phyloP scores from a whole-genome alignment of 2,797 vertebrate genomes.

The Epinephelus coioides region DNA sequence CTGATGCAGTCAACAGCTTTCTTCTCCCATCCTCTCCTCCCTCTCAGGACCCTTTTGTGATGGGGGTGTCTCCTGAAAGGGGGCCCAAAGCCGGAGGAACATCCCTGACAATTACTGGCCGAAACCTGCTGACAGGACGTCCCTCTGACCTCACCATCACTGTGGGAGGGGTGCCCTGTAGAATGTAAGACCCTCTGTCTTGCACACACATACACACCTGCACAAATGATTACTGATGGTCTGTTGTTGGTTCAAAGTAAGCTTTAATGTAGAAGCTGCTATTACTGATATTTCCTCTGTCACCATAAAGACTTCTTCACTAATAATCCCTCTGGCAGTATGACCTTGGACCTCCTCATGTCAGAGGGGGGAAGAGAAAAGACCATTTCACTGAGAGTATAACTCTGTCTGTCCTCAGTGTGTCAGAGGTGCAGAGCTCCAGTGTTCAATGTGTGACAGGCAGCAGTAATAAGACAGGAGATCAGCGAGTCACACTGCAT shows the following conservation, averaged over 20 bases:
- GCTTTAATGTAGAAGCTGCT: neutral
- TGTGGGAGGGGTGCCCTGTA: conserved; percentile 91
- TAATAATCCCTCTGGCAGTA: no score
- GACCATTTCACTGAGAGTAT: neutral
- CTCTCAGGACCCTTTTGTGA: conserved; percentile 91
- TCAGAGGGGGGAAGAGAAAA: neutral
- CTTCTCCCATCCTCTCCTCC: neutral
- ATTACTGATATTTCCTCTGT: neutral
- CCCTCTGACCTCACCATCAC: conserved; percentile 88
- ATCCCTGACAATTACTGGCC: conserved; percentile 89
- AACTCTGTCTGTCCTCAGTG: conserved; percentile 73
- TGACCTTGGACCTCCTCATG: conserved; percentile 23
- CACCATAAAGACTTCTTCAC: neutral
- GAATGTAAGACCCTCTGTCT: conserved; percentile 86
- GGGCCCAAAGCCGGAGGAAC: conserved; percentile 96
- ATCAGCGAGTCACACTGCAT: conserved; percentile 88
- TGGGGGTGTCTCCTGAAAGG: conserved; percentile 88
- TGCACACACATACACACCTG: neutral
- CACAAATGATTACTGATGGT: neutral
- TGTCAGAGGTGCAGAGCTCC: conserved; percentile 85
- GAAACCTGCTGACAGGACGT: conserved; percentile 91
- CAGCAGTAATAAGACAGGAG: conserved; percentile 85
- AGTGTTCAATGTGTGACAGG: conserved; percentile 90
- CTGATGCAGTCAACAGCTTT: neutral
- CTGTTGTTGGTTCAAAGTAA: neutral